phyloP scores from a whole-genome alignment of 2,888 invertebrate genomes.

The Tenthredo distinguenda region DNA sequence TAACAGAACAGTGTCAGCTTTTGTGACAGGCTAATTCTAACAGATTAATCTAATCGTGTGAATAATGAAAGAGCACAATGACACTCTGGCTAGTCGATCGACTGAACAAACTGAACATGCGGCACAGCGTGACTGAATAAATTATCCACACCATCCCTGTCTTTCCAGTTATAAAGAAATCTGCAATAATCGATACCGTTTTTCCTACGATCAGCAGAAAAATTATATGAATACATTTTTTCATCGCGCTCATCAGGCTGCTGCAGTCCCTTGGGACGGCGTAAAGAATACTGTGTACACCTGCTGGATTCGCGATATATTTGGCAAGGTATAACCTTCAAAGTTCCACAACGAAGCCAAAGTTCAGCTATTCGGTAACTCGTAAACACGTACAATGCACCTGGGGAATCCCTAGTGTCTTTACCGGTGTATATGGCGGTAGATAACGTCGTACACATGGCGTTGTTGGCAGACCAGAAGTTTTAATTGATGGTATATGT shows the following conservation, averaged over 20 bases:
- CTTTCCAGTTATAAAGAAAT: background rate
- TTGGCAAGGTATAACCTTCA: constrained; percentile 69
- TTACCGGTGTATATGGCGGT: constrained; percentile 68
- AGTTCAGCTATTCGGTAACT: constrained; percentile 69
- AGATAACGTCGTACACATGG: constrained; percentile 61
- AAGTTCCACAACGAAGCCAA: constrained; percentile 62
- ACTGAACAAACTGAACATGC: background rate
- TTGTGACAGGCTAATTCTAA: background rate
- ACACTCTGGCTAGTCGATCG: background rate
- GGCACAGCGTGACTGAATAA: background rate
- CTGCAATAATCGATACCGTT: background rate
- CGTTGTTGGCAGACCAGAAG: constrained; percentile 9
- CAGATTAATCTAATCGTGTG: background rate
- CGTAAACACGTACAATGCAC: constrained; percentile 75
- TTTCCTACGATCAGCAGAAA: background rate
- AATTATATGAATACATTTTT: background rate
- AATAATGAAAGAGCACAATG: background rate
- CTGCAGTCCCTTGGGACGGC: background rate
- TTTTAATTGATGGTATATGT: constrained; percentile 40
- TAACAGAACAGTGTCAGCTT: background rate
- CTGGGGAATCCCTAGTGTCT: constrained; percentile 70
- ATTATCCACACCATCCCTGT: background rate
- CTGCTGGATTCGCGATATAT: constrained; percentile 61
- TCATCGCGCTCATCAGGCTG: background rate
- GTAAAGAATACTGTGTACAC: background rate